A percentile compares a stretch with the other conserved stretches of the same genome.
Conservation (phyloP, 2,888 invertebrate species). For the Lysandra coridon region DNA sequence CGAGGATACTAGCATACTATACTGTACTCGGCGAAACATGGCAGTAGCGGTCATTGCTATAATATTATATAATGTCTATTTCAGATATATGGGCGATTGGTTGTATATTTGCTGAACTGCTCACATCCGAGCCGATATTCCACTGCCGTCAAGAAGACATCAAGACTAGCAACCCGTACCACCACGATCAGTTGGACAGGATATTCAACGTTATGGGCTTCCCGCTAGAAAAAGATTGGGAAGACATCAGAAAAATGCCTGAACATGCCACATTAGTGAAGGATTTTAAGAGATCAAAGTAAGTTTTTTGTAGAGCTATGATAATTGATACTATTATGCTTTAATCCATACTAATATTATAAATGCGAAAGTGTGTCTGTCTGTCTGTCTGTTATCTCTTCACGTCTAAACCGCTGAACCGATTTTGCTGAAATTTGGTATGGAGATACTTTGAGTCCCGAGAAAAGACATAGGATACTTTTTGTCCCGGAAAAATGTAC, state of each 20-base stretch:
- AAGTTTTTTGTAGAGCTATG: conserved; percentile 50
- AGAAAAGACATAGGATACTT: too few relatives aligned
- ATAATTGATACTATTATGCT: background rate
- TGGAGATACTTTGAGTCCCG: too few relatives aligned
- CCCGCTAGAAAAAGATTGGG: conserved; percentile 98
- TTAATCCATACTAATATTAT: too few relatives aligned
- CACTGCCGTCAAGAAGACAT: conserved; percentile 99
- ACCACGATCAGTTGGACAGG: conserved; percentile 98
- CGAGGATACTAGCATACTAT: too few relatives aligned
- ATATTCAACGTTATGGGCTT: conserved; percentile 99
- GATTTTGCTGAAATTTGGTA: too few relatives aligned
- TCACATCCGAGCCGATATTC: conserved; percentile 99
- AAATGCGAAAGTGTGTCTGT: too few relatives aligned
- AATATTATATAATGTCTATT: conserved; percentile 37
- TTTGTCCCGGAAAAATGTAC: too few relatives aligned
- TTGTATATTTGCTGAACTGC: conserved; percentile 98
- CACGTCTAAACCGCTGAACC: too few relatives aligned
- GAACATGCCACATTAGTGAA: conserved; percentile 97
- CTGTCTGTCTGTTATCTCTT: too few relatives aligned
- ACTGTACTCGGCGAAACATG: too few relatives aligned
- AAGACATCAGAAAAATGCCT: conserved; percentile 99
- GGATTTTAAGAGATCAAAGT: conserved; percentile 97
- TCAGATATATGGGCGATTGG: conserved; percentile 99
- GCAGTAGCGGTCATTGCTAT: too few relatives aligned
- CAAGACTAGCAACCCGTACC: conserved; percentile 99